Conservation (phyloP, 1,140 invertebrate genomes). For the Drosophila sproati region DNA sequence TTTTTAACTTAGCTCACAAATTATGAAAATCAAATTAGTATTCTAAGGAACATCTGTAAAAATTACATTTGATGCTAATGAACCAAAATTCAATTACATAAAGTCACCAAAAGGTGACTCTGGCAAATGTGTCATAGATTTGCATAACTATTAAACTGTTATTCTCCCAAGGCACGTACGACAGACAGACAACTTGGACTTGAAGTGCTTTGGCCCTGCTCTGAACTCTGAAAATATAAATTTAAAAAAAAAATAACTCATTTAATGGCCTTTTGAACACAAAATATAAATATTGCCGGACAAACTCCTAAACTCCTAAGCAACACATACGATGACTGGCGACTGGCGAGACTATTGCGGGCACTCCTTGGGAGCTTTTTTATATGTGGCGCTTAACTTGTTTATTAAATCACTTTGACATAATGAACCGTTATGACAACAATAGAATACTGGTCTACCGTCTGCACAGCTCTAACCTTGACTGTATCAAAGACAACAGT, state of each 20-base stretch:
- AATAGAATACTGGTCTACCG: constrained; percentile 13
- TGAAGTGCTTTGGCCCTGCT: constrained; percentile 31
- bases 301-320: neutral
- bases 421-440: constrained; percentile 79
- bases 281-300: constrained; percentile 28
- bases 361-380: constrained; percentile 21
- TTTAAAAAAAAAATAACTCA: constrained; percentile 15
- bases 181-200: constrained; percentile 13
- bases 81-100: neutral
- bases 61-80: neutral
- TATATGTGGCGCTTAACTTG: constrained; percentile 19
- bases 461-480: constrained; percentile 66
- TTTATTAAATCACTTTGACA: constrained; percentile 75
- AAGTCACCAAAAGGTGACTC: neutral
- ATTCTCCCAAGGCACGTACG: constrained; percentile 14
- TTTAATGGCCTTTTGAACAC: constrained; percentile 42
- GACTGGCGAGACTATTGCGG: constrained; percentile 4
- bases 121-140: constrained; percentile 13
- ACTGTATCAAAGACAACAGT: constrained; percentile 45
- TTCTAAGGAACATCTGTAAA: neutral
- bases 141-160: constrained; percentile 33
- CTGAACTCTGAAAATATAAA: constrained; percentile 10
- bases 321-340: neutral
- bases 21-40: neutral
- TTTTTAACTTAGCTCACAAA: neutral